Percentiles rank a stretch among this genome's conserved stretches.
Evolutionary conservation across 2,797 vertebrate species (phyloP).

Genomic region (Streptopelia turtur): DNA sequence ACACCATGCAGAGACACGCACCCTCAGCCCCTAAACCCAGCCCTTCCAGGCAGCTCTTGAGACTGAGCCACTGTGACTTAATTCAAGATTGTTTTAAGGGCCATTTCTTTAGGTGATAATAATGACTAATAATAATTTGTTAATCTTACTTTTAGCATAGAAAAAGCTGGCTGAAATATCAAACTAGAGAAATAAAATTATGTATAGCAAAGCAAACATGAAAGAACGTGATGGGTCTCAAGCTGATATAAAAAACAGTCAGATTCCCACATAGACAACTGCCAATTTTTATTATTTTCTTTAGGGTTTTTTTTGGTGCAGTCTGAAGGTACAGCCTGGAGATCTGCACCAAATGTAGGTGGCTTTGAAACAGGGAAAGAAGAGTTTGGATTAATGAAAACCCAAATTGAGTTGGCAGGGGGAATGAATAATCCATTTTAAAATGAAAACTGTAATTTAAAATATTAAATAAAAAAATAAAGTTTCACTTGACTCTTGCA

Average conservation of each 20-base stretch:
- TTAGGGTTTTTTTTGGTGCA: not conserved
- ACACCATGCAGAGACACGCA: not conserved
- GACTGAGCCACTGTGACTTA: not conserved
- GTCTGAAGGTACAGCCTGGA: not conserved
- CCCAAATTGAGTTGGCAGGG: accelerated
- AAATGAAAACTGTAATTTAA: not conserved
- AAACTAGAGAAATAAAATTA: not conserved
- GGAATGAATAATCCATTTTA: not conserved
- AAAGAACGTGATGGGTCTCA: not conserved
- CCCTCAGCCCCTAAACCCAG: not conserved
- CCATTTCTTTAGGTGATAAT: not conserved
- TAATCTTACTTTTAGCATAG: not conserved
- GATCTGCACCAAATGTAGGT: not conserved
- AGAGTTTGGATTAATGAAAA: not conserved
- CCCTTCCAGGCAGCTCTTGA: not conserved
- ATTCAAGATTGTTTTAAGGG: not conserved
- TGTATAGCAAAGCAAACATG: not conserved
- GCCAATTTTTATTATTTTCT: not conserved
- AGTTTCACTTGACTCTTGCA: not conserved
- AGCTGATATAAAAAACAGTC: not conserved
- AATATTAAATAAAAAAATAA: not conserved
- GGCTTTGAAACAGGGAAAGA: not conserved
- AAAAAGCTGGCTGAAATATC: not conserved
- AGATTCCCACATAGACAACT: not conserved
- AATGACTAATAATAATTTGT: not conserved